Conservation (phyloP, 2,888 invertebrate species). For the Xanthia togata region DNA sequence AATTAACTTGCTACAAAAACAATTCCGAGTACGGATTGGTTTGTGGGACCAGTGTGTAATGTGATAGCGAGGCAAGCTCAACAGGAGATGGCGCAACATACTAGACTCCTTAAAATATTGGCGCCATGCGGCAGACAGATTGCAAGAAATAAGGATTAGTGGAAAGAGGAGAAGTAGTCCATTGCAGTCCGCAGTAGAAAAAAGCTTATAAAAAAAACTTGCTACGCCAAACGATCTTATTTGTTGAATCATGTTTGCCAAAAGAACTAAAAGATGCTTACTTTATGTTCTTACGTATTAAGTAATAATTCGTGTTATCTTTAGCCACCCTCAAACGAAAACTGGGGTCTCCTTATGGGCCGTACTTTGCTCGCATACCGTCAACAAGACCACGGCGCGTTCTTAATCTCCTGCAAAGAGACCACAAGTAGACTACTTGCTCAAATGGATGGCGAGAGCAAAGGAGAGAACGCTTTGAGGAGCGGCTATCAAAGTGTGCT, state of each 20-base stretch:
- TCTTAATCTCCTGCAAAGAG: conserved; percentile 83
- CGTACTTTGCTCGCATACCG: conserved; percentile 92
- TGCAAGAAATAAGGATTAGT: neutral
- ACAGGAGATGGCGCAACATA: neutral
- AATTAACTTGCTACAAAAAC: neutral
- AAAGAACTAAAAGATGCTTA: neutral
- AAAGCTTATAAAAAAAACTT: neutral
- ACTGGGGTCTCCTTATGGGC: conserved; percentile 95
- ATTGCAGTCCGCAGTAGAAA: neutral
- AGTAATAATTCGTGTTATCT: neutral
- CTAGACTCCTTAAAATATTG: neutral
- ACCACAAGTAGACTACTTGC: conserved; percentile 78
- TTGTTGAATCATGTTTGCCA: neutral
- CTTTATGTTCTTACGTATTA: neutral
- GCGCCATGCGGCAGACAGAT: neutral
- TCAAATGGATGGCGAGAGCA: conserved; percentile 84
- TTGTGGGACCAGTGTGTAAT: neutral
- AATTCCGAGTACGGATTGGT: neutral
- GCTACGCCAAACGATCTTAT: neutral
- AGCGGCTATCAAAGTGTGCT: conserved; percentile 86
- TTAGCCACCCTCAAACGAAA: conserved; percentile 86
- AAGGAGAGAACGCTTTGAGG: conserved; percentile 83
- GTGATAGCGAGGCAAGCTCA: neutral
- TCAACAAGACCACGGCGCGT: conserved; percentile 76
- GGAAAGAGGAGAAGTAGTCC: neutral